Evolutionary conservation across 2,888 invertebrate species (phyloP).

Genomic region (Dione juno): DNA sequence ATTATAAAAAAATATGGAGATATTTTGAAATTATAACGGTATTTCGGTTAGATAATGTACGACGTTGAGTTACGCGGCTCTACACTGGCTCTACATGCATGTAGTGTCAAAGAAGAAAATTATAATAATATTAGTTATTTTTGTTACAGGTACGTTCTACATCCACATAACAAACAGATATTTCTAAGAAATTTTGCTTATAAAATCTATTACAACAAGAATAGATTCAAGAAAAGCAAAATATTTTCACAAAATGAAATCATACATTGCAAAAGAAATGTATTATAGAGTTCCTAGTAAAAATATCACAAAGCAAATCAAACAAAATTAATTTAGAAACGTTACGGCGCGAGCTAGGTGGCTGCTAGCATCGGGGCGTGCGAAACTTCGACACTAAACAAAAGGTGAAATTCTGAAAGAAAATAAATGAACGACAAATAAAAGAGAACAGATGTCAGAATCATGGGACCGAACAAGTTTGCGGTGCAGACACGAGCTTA

Average conservation of each 20-base stretch:
- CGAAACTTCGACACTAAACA: conserved; percentile 55
- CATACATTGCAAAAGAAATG: neutral
- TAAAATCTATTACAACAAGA: neutral
- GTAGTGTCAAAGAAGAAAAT: neutral
- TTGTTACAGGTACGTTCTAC: conserved; percentile 27
- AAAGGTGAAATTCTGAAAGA: conserved; percentile 58
- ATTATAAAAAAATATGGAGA: no score
- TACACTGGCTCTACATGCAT: neutral
- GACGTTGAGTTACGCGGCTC: no score
- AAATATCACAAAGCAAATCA: conserved; percentile 38
- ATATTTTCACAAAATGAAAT: conserved; percentile 3
- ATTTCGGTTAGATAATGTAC: no score
- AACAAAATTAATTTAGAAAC: conserved; percentile 44
- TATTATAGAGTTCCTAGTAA: conserved; percentile 30
- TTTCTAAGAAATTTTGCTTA: neutral
- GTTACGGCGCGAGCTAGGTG: conserved; percentile 38
- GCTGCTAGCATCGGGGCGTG: conserved; percentile 46
- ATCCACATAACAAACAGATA: neutral
- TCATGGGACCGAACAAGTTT: conserved; percentile 51
- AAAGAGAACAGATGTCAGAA: conserved; percentile 59
- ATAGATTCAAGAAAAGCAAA: neutral
- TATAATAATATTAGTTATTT: neutral
- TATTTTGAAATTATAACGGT: no score
- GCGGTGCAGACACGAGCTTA: conserved; percentile 37
- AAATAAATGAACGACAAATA: conserved; percentile 60